A percentile compares a stretch with the other conserved stretches of the same genome.
Evolutionary conservation across 2,113 vertebrate genomes (phyloP).

Genomic region (Saccopteryx bilineata): DNA sequence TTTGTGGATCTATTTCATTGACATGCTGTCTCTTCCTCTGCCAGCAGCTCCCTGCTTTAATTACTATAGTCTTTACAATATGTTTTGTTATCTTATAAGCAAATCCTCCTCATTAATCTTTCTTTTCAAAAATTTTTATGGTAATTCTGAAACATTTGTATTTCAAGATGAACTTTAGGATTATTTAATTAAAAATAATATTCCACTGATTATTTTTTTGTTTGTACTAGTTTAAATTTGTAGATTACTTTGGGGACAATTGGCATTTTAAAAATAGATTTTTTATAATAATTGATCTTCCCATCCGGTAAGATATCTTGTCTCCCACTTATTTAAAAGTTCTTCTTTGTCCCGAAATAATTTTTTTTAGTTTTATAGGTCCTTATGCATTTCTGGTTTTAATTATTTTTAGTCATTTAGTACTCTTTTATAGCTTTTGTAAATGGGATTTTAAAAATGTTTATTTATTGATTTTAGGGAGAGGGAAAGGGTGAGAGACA

Average conservation of each 20-base stretch:
- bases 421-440: not conserved
- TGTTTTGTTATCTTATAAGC: not conserved
- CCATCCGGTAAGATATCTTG: not conserved
- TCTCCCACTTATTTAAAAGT: not conserved
- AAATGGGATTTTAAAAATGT: not conserved
- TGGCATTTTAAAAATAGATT: conserved; percentile 10
- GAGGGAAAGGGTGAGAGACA: no score
- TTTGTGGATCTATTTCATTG: not conserved
- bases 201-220: not conserved
- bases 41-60: not conserved
- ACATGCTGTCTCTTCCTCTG: not conserved
- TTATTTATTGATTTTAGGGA: no score
- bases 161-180: conserved; percentile 45
- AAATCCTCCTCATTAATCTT: conserved; percentile 9
- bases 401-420: conserved; percentile 12
- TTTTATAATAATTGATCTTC: not conserved
- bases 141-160: not conserved
- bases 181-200: conserved; percentile 38
- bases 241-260: not conserved
- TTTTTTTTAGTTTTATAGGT: not conserved
- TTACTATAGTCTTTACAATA: not conserved
- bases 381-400: conserved; percentile 16
- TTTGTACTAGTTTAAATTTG: not conserved
- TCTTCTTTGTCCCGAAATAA: not conserved
- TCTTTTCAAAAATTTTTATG: conserved; percentile 19